Percentiles rank a stretch among this genome's conserved stretches.
Conservation (phyloP, 2,888 invertebrate species). For the Calameuta idolon region DNA sequence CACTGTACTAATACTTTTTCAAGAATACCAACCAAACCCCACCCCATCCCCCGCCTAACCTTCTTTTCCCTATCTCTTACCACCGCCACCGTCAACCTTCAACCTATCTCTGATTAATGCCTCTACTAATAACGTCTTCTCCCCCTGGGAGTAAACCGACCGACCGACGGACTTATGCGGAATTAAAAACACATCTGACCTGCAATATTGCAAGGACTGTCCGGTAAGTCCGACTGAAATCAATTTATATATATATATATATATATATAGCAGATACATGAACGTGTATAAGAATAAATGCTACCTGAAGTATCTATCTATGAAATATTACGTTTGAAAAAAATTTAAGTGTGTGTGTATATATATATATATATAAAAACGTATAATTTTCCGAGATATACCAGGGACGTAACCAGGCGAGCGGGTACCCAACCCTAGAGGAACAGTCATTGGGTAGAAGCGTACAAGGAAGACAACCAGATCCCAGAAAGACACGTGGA, state of each 20-base stretch:
- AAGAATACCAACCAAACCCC: conserved; percentile 22
- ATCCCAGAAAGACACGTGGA: neutral
- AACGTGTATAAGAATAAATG: neutral
- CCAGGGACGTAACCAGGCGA: neutral
- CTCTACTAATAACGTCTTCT: conserved; percentile 65
- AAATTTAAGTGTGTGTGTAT: neutral
- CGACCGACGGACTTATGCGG: conserved; percentile 58
- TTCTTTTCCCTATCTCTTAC: conserved; percentile 24
- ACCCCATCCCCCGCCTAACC: no score
- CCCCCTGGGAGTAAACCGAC: conserved; percentile 49
- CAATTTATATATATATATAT: neutral
- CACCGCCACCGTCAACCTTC: neutral
- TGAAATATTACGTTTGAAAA: neutral
- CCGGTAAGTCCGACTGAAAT: neutral
- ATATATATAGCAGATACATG: no score
- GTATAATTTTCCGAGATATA: neutral
- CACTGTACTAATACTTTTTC: conserved; percentile 1
- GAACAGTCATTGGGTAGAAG: neutral
- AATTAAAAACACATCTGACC: conserved; percentile 61
- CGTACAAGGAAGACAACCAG: neutral
- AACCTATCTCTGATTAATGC: conserved; percentile 61
- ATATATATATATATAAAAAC: neutral
- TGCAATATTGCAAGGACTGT: conserved; percentile 11
- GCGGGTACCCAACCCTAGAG: neutral
- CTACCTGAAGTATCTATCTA: neutral